These are phyloP conservation scores for Enteromius thamalakanensis DNA, from an alignment of 2,797 vertebrate genomes.

Conservation along the genomic window DNA sequence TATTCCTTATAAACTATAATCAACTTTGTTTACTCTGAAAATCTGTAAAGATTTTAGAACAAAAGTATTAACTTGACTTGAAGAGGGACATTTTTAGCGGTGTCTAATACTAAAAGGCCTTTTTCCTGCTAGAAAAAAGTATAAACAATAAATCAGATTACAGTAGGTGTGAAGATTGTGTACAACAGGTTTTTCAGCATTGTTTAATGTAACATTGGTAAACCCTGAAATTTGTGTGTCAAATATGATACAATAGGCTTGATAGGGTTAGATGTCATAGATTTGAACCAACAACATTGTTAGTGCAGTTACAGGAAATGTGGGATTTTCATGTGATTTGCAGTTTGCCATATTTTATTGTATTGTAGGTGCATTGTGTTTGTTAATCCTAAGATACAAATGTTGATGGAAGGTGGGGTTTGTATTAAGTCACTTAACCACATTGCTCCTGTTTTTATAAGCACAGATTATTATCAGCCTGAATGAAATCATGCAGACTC, in stretches of 20 bases:
- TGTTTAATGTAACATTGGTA: background rate
- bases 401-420: background rate
- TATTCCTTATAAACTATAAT: background rate
- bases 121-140: background rate
- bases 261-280: background rate
- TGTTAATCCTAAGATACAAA: background rate
- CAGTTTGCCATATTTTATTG: background rate
- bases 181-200: background rate
- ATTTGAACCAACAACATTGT: background rate
- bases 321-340: background rate
- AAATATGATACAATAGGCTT: background rate
- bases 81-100: background rate
- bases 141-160: background rate
- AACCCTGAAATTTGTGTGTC: background rate
- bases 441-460: background rate
- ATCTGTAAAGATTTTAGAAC: no score
- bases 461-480: background rate
- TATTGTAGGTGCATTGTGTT: background rate
- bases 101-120: background rate
- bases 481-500: background rate
- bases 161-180: background rate
- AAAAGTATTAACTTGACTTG: background rate
- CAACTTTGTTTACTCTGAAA: background rate
- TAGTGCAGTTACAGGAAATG: background rate
- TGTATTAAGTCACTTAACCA: background rate